A percentile compares a stretch with the other conserved stretches of the same genome.
Evolutionary conservation across 2,888 invertebrate species (phyloP).

Genomic region (Eupithecia insigniata): DNA sequence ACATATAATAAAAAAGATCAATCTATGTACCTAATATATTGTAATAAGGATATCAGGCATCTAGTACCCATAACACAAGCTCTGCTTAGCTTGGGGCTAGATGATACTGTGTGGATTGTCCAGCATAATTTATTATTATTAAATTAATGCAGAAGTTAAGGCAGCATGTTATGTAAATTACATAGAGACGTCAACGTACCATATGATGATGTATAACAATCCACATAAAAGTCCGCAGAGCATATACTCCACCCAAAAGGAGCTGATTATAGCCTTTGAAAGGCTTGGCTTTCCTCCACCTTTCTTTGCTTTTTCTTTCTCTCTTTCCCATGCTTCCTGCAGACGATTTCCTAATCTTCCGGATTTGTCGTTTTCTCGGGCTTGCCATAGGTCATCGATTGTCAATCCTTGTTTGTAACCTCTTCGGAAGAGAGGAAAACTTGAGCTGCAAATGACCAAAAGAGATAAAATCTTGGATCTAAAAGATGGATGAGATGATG

Average conservation of each 20-base stretch:
- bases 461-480: not conserved
- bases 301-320: slow-evolving; percentile 77
- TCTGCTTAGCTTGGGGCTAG: too few relatives aligned
- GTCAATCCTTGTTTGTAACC: slow-evolving; percentile 86
- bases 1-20: too few relatives aligned
- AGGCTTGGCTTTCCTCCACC: slow-evolving; percentile 84
- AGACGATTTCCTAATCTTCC: slow-evolving; percentile 86
- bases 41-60: too few relatives aligned
- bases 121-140: too few relatives aligned
- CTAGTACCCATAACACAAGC: too few relatives aligned
- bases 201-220: slow-evolving; percentile 83
- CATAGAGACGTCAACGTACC: slow-evolving; percentile 67
- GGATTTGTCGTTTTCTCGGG: slow-evolving; percentile 85
- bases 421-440: slow-evolving; percentile 85
- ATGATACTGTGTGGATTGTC: too few relatives aligned
- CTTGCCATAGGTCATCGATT: slow-evolving; percentile 87
- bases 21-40: too few relatives aligned
- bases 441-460: slow-evolving; percentile 83
- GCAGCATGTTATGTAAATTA: not conserved
- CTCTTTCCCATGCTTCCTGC: slow-evolving; percentile 87
- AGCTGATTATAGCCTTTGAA: slow-evolving; percentile 83
- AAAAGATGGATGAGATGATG: not conserved
- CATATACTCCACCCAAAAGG: slow-evolving; percentile 85
- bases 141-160: not conserved
- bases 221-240: slow-evolving; percentile 84